These are phyloP conservation scores for Lethrus apterus DNA, from an alignment of 1,140 invertebrate genomes.

Conservation along the genomic window DNA sequence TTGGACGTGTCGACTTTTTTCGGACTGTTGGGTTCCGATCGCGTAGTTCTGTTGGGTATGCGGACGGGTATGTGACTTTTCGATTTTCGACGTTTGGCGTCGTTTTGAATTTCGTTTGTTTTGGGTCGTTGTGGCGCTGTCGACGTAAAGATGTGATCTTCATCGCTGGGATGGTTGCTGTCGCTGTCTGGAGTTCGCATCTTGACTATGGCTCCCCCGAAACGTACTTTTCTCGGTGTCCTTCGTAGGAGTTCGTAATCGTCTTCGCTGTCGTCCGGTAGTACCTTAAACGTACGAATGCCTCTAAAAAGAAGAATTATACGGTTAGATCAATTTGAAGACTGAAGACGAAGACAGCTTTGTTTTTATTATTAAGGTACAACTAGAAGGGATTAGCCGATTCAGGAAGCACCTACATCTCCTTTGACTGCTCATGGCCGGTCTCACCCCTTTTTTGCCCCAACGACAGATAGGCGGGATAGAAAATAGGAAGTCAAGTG, in stretches of 20 bases:
- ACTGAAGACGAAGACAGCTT: too few species aligned
- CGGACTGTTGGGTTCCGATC: slow-evolving; percentile 23
- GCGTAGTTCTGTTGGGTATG: slow-evolving; percentile 6
- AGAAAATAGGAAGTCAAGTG: too few species aligned
- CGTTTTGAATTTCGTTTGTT: slow-evolving; percentile 38
- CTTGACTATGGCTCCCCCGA: slow-evolving; percentile 76
- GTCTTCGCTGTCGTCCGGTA: slow-evolving; percentile 48
- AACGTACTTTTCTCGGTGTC: slow-evolving; percentile 59
- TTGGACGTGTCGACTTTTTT: slow-evolving; percentile 7
- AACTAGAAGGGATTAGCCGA: too few species aligned
- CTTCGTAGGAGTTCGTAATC: slow-evolving; percentile 43
- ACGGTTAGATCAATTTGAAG: too few species aligned
- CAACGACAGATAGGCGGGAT: too few species aligned
- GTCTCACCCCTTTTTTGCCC: too few species aligned
- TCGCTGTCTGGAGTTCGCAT: slow-evolving; percentile 76
- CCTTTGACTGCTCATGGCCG: too few species aligned
- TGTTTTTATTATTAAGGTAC: too few species aligned
- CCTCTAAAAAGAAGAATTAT: background rate
- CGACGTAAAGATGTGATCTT: slow-evolving; percentile 30
- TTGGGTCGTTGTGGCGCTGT: slow-evolving; percentile 18
- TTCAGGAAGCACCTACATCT: too few species aligned
- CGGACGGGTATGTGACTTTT: slow-evolving; percentile 33
- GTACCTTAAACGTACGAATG: slow-evolving; percentile 38
- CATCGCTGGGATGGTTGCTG: slow-evolving; percentile 46
- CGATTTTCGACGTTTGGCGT: slow-evolving; percentile 20